Percentiles rank a stretch among this genome's conserved stretches.
Conservation (phyloP, 1,140 invertebrate genomes). For the Brachionus asplanchnoidis region DNA sequence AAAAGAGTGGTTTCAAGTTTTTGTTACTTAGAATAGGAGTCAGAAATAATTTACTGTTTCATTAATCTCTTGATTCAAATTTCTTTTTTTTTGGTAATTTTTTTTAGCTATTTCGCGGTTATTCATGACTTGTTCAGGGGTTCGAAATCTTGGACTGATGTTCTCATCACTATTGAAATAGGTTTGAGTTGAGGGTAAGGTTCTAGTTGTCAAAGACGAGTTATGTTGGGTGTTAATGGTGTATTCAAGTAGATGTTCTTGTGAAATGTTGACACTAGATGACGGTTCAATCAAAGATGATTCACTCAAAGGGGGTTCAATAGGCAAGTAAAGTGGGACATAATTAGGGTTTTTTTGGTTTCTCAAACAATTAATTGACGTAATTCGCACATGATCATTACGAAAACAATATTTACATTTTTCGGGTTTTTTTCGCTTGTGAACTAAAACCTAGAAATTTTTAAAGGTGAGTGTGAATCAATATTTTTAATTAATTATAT, state of each 20-base stretch:
- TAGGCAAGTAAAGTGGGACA: neutral
- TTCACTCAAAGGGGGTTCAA: neutral
- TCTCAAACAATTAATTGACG: neutral
- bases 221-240: slow-evolving; percentile 2
- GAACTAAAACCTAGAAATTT: neutral
- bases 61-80: too few relatives aligned
- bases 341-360: neutral
- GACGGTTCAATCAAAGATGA: neutral
- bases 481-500: neutral
- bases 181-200: too few relatives aligned
- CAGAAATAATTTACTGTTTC: too few relatives aligned
- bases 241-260: neutral
- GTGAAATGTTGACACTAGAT: neutral
- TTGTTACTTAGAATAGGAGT: too few relatives aligned
- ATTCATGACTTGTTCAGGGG: too few relatives aligned
- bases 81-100: too few relatives aligned
- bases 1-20: too few relatives aligned
- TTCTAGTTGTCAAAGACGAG: neutral
- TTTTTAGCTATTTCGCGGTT: too few relatives aligned
- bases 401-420: neutral
- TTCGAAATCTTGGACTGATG: too few relatives aligned
- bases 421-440: neutral
- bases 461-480: neutral
- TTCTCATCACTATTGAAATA: too few relatives aligned
- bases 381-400: neutral